Conservation (phyloP, 2,888 invertebrate species). For the Nomada fabriciana region DNA sequence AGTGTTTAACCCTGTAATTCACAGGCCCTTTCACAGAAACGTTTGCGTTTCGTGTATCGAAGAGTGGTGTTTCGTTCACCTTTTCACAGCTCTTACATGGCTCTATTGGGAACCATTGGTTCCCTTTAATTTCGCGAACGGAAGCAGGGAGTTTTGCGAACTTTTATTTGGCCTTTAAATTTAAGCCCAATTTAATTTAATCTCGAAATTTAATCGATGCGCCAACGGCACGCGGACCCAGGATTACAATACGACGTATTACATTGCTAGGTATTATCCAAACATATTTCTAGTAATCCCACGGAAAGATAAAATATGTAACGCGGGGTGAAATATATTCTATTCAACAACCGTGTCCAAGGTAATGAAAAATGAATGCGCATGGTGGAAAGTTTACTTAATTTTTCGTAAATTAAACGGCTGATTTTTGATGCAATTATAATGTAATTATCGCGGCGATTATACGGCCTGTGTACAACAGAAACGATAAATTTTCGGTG, state of each 20-base stretch:
- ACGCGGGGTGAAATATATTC: not conserved
- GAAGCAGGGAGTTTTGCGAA: too few relatives aligned
- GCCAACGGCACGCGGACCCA: too few relatives aligned
- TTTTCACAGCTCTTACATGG: not conserved
- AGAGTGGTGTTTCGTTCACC: not conserved
- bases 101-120: not conserved
- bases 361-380: conserved; percentile 5
- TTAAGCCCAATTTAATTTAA: not conserved
- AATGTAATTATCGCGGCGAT: conserved; percentile 50
- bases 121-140: not conserved
- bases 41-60: conserved; percentile 15
- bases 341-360: not conserved
- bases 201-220: not conserved
- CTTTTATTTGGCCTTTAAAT: not conserved
- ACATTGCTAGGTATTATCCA: not conserved
- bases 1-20: not conserved
- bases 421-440: conserved; percentile 49
- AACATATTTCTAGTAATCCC: not conserved
- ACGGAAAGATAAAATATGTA: not conserved
- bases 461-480: conserved; percentile 38
- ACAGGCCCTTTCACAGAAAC: conserved; percentile 6
- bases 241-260: not conserved
- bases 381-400: conserved; percentile 11
- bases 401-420: conserved; percentile 3
- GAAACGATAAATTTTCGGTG: conserved; percentile 51